Conservation (phyloP, 2,113 vertebrate genomes). For the Brienomyrus brachyistius region DNA sequence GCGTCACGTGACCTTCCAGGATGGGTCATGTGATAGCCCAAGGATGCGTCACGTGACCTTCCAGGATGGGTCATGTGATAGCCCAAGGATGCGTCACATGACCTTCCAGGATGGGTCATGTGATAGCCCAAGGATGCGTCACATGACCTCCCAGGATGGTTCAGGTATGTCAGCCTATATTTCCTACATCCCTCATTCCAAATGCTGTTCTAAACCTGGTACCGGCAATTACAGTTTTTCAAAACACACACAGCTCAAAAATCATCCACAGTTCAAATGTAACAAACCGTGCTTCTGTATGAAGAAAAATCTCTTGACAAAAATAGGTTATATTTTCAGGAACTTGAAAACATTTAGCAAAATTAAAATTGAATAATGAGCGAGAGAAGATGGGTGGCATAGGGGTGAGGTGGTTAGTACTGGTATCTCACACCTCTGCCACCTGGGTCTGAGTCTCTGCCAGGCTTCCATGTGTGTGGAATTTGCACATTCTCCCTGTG, state of each 20-base stretch:
- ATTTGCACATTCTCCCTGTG: not conserved
- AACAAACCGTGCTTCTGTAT: not conserved
- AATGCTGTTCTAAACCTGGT: not conserved
- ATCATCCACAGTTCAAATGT: not conserved
- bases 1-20: not conserved
- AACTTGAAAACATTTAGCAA: not conserved
- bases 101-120: too few species aligned
- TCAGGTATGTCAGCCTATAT: not conserved
- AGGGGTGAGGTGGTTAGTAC: not conserved
- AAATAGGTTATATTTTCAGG: not conserved
- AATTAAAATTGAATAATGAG: not conserved
- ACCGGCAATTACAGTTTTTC: not conserved
- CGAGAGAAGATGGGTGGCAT: not conserved
- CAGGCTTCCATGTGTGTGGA: not conserved
- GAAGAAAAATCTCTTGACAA: not conserved
- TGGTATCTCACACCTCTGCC: not conserved
- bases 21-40: not conserved
- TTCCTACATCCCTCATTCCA: not conserved
- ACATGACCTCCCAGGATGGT: not conserved
- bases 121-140: too few species aligned
- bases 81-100: too few species aligned
- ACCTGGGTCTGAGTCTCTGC: not conserved
- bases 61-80: not conserved
- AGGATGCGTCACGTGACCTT: not conserved
- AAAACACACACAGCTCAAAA: not conserved